Base-by-base conservation (phyloP, 1,140 invertebrate species). In the Temnothorax curvispinosus region DNA sequence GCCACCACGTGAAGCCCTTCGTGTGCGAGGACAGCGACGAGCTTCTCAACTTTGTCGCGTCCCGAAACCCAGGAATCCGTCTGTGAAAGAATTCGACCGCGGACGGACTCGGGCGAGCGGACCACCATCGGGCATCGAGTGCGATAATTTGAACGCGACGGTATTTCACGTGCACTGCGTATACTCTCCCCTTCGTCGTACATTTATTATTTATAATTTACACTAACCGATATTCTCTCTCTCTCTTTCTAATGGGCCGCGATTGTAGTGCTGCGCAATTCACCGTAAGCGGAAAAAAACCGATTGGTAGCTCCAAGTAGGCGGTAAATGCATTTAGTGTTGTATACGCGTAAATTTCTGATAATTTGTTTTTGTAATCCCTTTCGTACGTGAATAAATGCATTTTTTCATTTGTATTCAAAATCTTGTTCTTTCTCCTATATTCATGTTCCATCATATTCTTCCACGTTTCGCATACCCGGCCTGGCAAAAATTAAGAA, bases 21-120 rank as follows among this genome's bases (percentile, higher is more conserved):
- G 98, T 99, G 3, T 99, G 98, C 94, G 98, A 99, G 95, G 98
- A 98, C 96, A 98, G 97, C 93, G 98, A 98, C 87, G 98, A 98
- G 95, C 96, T 98, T n/a, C 96, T 98, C 88, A 98, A 98, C 95
- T 98, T 98, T 92, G 98, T 98, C 32, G 97, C 97, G 89, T 98
- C 97, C 15, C 97, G 98, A 92, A 98, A 98, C 94, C 97, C 97
- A 44, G 97, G 97, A 91, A 97, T 98, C 85, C 97, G 98, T 94
- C 96, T 98, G 89, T 98, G 97, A 97, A 92, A 47, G 54, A 32
- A 62, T 18, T 27, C 27, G 13, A 75, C 18, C 5, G 27, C 38
- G 1, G 32, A n/a, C 44, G 44, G n/a, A 71, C 64, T 11, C 64
- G 69, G 80, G 69, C 69, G 56, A 84, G 54, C 27, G n/a, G 69